These are phyloP conservation scores for Drosophila kokeensis DNA, from an alignment of 2,888 invertebrate genomes.

Conservation along the genomic window DNA sequence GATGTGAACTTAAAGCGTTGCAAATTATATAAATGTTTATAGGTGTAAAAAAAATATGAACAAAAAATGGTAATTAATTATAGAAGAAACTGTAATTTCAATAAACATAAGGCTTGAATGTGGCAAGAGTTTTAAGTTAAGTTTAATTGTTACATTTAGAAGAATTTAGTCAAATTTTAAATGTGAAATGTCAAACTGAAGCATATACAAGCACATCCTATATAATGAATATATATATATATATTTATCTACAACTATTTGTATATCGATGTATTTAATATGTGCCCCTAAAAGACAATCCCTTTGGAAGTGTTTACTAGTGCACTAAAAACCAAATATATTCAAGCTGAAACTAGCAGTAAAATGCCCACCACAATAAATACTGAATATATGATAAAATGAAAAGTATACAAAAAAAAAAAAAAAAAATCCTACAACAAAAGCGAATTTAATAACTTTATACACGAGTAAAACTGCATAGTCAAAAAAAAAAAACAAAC, in stretches of 20 bases:
- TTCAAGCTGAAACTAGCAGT: constrained; percentile 52
- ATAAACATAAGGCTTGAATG: constrained; percentile 65
- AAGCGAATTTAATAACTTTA: constrained; percentile 74
- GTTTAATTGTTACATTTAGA: constrained; percentile 44
- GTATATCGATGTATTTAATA: constrained; percentile 73
- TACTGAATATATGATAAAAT: constrained; percentile 26
- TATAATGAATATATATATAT: constrained; percentile 43
- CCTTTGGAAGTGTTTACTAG: constrained; percentile 67
- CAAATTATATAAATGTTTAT: constrained; percentile 68
- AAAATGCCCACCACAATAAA: constrained; percentile 52
- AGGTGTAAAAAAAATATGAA: constrained; percentile 66
- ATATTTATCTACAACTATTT: constrained; percentile 66
- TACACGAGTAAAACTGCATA: constrained; percentile 69
- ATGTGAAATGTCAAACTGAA: constrained; percentile 42
- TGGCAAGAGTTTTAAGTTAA: constrained; percentile 40
- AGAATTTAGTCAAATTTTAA: constrained; percentile 66
- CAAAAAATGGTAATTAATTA: constrained; percentile 68
- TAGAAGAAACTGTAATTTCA: constrained; percentile 85
- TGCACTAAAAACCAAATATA: constrained; percentile 47
- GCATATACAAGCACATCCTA: constrained; percentile 27
- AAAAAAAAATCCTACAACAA: constrained; percentile 30
- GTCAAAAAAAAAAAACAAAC: constrained; percentile 62
- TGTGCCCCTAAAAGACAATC: constrained; percentile 78
- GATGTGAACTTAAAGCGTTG: constrained; percentile 74
- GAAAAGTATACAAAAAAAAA: constrained; percentile 22